Evolutionary conservation across 2,113 vertebrate species (phyloP).

Genomic region (Crotalus horridus): DNA sequence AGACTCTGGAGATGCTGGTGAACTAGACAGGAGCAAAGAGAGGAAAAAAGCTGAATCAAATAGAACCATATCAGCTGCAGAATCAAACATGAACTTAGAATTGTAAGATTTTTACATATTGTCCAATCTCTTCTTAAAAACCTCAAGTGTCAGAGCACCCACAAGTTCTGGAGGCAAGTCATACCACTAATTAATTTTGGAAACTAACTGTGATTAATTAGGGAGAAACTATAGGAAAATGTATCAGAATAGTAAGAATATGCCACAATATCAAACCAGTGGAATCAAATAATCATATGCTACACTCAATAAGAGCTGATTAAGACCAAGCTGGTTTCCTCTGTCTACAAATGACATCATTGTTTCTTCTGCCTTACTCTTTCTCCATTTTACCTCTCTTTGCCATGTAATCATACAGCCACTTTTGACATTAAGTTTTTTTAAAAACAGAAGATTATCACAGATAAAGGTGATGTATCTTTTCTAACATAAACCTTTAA

Average conservation of each 20-base stretch:
- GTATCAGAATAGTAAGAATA: neutral
- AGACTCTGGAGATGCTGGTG: neutral
- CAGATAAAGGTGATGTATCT: neutral
- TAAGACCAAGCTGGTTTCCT: neutral
- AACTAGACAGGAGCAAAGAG: constrained; percentile 1
- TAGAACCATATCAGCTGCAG: neutral
- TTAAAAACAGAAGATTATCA: neutral
- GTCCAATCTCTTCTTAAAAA: neutral
- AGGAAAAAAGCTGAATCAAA: neutral
- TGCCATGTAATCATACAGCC: neutral
- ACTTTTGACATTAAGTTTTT: neutral
- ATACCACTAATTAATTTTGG: neutral
- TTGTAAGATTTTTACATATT: neutral
- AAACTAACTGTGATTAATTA: neutral
- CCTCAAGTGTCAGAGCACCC: neutral
- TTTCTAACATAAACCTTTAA: neutral
- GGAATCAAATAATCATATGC: neutral
- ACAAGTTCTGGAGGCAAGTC: neutral
- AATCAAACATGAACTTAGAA: neutral
- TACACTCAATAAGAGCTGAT: neutral
- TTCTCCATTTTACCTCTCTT: neutral
- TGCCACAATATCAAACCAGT: neutral
- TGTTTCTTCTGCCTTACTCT: neutral
- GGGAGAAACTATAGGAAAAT: neutral
- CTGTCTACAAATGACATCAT: neutral